Evolutionary conservation across 2,113 vertebrate species (phyloP).

Genomic region (Catharus fuscescens): DNA sequence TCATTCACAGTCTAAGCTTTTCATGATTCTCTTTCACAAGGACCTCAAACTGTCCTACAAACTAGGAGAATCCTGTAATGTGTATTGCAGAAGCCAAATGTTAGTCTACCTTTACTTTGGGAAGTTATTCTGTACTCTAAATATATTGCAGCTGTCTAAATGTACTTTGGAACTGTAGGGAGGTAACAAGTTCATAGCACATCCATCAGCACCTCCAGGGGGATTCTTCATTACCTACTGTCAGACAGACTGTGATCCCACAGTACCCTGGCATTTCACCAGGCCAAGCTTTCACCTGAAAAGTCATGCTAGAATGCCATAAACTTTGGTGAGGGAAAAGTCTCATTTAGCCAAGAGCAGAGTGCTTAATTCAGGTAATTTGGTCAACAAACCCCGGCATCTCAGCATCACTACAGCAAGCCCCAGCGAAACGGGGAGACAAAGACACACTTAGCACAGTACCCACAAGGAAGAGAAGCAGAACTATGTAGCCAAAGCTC

Average conservation of each 20-base stretch:
- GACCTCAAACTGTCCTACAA: not conserved
- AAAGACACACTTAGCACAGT: not conserved
- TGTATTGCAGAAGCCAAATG: not conserved
- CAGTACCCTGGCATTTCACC: not conserved
- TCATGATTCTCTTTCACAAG: not conserved
- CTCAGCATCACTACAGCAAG: not conserved
- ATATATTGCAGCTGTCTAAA: not conserved
- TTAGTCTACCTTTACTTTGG: not conserved
- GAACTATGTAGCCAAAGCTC: not conserved
- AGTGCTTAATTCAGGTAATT: not conserved
- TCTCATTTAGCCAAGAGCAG: not conserved
- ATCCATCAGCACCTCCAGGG: not conserved
- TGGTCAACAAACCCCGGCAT: not conserved
- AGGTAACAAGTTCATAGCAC: not conserved
- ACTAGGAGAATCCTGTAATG: not conserved
- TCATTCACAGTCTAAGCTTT: not conserved
- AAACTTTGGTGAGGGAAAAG: not conserved
- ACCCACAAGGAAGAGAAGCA: not conserved
- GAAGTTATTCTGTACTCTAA: not conserved
- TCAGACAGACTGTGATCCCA: not conserved
- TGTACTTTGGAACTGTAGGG: not conserved
- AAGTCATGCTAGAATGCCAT: not conserved
- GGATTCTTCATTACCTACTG: not conserved
- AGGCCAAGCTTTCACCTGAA: not conserved
- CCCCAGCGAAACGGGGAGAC: rapidly evolving